A percentile compares a stretch with the other conserved stretches of the same genome.
Conservation (phyloP, 2,113 vertebrate genomes). For the Neogale vison region DNA sequence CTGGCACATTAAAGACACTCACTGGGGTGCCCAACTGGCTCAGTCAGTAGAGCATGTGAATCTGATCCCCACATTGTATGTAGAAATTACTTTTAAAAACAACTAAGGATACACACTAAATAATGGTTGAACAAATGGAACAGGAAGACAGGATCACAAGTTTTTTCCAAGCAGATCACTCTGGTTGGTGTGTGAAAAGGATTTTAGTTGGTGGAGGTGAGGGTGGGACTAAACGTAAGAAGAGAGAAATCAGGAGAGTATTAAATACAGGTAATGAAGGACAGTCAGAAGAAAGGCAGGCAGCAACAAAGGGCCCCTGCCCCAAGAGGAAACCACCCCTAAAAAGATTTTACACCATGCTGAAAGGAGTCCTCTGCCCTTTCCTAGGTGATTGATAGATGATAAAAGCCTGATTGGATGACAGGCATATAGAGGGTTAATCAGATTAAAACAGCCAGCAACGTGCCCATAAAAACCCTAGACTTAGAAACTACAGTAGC, state of each 20-base stretch:
- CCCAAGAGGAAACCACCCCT: background rate
- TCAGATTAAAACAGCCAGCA: background rate
- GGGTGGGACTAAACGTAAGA: background rate
- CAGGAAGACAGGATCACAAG: background rate
- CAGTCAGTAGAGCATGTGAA: background rate
- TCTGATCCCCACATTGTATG: background rate
- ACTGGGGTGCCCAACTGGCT: background rate
- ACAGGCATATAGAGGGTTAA: background rate
- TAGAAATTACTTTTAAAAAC: background rate
- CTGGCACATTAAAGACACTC: background rate
- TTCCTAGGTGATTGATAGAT: background rate
- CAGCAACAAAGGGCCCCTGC: background rate
- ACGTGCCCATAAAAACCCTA: background rate
- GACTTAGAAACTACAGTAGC: background rate
- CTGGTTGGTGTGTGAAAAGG: background rate
- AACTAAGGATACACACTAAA: background rate
- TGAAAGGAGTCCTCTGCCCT: background rate
- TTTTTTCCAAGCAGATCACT: slow-evolving; percentile 41
- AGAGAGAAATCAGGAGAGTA: background rate
- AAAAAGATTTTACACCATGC: background rate
- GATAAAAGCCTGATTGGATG: background rate
- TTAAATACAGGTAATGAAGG: background rate
- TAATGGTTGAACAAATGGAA: slow-evolving; percentile 13
- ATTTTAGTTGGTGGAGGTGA: background rate
- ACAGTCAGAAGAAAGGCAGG: background rate